A percentile compares a stretch with the other conserved stretches of the same genome.
Evolutionary conservation across 2,797 vertebrate species (phyloP).

Genomic region (Chiroxiphia lanceolata): DNA sequence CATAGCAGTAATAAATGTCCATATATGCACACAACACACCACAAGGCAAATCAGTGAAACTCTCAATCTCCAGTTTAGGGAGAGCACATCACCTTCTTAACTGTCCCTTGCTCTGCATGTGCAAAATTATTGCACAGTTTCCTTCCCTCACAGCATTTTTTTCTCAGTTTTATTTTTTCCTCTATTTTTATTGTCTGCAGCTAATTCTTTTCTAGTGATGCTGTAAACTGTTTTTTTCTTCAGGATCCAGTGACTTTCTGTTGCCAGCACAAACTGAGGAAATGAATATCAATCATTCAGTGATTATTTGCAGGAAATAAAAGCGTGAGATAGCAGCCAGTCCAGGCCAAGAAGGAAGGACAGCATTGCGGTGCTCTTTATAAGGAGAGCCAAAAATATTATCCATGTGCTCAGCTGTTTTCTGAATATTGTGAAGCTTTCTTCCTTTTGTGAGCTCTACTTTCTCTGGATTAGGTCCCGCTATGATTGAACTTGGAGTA

Average conservation of each 20-base stretch:
- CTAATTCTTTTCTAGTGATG: not conserved
- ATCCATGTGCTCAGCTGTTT: not conserved
- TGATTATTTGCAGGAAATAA: slow-evolving; percentile 39
- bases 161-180: not conserved
- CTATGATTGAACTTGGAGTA: not conserved
- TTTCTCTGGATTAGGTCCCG: not conserved
- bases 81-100: not conserved
- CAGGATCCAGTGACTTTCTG: slow-evolving; percentile 1
- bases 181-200: not conserved
- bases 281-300: not conserved
- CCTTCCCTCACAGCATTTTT: not conserved
- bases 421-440: not conserved
- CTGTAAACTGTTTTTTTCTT: not conserved
- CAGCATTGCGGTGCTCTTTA: not conserved
- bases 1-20: not conserved
- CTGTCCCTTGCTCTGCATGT: not conserved
- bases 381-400: not conserved
- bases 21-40: not conserved
- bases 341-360: not conserved
- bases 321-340: slow-evolving; percentile 1
- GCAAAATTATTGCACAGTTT: not conserved
- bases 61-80: not conserved
- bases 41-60: not conserved
- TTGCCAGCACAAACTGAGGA: slow-evolving; percentile 24
- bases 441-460: not conserved